Base-by-base conservation (phyloP, 2,888 invertebrate genomes). In the Podabrus alpinus region DNA sequence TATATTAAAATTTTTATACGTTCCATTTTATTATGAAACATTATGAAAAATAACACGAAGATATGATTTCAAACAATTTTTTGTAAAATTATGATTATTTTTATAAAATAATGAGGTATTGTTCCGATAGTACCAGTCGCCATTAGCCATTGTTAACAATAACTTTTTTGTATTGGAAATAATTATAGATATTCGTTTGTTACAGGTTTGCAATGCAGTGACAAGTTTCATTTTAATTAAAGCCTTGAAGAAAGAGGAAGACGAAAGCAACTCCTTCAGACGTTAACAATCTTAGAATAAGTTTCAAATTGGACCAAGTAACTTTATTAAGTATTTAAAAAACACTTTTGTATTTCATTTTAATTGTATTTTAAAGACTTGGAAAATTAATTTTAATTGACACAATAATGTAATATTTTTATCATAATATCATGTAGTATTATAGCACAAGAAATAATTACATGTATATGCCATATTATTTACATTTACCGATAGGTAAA, bases 161-260 rank as follows among this genome's bases (percentile, higher is more conserved):
- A 61, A 16, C 17, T 17, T 17, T 61, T 61, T 16, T 13, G 17
- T 19, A 19, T 21, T 19, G 15, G 29, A 19, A 15, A n/a, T n/a
- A n/a, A 29, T 15, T 61, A n/a, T 61, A 59, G n/a, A 4, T 66
- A 71, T 25, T 67, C 61, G 83, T 79, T 81, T 79, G 77, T 87
- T 87, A 17, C 88, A 93, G 93, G 90, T 93, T 4, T 87, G 95
- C 71, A 92, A 94, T 82, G 91, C 90, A 7, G 94, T 93, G 0
- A 90, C 95, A 87, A 91, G 93, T 1, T 81, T 93, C 62, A 89
- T 94, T 11, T 89, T 95, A 13, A 90, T 93, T 10, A 92, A 93
- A 86, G 94, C 94, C 1, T 89, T 95, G 24, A 92, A 91, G 84
- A 94, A 93, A 84, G 94, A 95, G 88, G 93, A 94, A 80, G 91